Conservation (phyloP, 2,888 invertebrate genomes). For the Xylota segnis region DNA sequence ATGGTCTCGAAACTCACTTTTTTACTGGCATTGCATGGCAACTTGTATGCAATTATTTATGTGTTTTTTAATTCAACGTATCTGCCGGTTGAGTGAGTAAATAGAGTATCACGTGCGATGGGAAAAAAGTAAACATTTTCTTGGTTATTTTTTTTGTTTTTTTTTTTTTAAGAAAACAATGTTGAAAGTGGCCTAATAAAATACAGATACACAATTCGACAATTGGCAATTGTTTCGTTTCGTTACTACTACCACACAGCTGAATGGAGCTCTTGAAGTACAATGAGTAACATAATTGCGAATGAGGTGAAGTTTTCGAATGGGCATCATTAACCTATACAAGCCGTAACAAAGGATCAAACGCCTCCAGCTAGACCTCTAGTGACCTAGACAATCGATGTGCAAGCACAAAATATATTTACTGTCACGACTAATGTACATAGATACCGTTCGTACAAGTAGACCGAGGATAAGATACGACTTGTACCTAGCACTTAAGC, state of each 20-base stretch:
- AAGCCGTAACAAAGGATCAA: no score
- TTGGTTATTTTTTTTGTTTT: not conserved
- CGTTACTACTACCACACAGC: not conserved
- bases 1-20: conserved; percentile 14
- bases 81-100: conserved; percentile 57
- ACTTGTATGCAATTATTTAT: conserved; percentile 34
- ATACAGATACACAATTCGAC: conserved; percentile 16
- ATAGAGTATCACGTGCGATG: conserved; percentile 73
- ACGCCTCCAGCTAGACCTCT: no score
- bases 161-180: conserved; percentile 46
- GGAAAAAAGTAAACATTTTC: conserved; percentile 23
- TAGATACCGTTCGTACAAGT: no score
- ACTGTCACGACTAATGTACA: no score
- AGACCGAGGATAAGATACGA: no score
- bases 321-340: no score
- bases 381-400: no score
- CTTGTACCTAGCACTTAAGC: no score
- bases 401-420: no score
- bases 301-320: not conserved
- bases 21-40: conserved; percentile 34
- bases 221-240: conserved; percentile 7
- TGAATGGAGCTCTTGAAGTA: not conserved
- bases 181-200: conserved; percentile 44
- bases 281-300: conserved; percentile 1
- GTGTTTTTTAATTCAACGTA: not conserved